Conservation (phyloP, 2,888 invertebrate genomes). For the Synanthedon tipuliformis region DNA sequence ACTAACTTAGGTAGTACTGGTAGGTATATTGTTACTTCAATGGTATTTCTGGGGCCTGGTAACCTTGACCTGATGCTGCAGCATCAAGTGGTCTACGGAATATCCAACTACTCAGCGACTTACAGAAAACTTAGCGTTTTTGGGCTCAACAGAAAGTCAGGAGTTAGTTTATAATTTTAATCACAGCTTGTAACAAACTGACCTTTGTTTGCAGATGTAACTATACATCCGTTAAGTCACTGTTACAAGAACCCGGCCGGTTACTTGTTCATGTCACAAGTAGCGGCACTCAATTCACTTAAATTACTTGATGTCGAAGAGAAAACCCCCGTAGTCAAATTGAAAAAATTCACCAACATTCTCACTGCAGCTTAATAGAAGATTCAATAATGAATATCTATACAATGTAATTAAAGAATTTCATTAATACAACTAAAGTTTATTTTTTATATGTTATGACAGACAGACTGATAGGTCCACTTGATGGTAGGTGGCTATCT, state of each 20-base stretch:
- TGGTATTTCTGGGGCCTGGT: constrained; percentile 1
- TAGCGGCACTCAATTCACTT: constrained; percentile 40
- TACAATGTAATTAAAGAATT: neutral
- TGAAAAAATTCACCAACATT: neutral
- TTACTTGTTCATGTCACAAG: constrained; percentile 35
- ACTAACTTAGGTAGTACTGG: too few relatives aligned
- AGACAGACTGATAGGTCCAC: too few relatives aligned
- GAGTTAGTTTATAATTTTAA: neutral
- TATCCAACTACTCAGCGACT: too few relatives aligned
- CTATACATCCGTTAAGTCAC: constrained; percentile 30
- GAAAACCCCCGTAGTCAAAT: neutral
- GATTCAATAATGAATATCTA: neutral
- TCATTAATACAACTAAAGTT: neutral
- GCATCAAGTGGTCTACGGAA: too few relatives aligned
- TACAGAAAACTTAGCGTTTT: too few relatives aligned
- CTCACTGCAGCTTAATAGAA: neutral
- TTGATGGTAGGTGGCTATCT: too few relatives aligned
- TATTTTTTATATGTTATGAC: neutral
- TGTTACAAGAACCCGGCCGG: constrained; percentile 32
- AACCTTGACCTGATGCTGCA: neutral
- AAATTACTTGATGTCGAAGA: constrained; percentile 21
- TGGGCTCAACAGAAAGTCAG: too few relatives aligned
- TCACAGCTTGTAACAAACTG: neutral
- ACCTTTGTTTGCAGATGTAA: constrained; percentile 35
- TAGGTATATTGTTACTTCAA: too few relatives aligned